Evolutionary conservation across 2,797 vertebrate genomes (phyloP).

Genomic region (Enoplosus armatus): DNA sequence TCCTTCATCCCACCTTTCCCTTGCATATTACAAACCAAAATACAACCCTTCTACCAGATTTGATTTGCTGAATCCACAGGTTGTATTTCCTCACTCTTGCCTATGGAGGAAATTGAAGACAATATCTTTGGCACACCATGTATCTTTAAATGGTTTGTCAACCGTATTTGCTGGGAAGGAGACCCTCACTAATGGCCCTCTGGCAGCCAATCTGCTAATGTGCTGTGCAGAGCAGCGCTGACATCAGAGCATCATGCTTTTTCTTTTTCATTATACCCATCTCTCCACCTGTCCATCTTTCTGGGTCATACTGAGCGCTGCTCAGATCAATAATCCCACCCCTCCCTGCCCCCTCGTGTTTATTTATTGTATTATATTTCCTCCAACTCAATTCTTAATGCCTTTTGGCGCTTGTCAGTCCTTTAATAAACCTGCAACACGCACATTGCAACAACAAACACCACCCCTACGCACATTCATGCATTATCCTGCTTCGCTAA

Average conservation of each 20-base stretch:
- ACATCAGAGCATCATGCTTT: constrained; percentile 53
- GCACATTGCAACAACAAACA: not conserved
- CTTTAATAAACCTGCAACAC: constrained; percentile 25
- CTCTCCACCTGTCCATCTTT: constrained; percentile 61
- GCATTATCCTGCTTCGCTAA: not conserved
- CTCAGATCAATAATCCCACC: constrained; percentile 58
- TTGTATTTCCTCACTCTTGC: constrained; percentile 29
- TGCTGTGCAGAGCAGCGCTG: constrained; percentile 28
- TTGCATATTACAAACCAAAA: constrained; percentile 7
- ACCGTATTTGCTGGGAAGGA: constrained; percentile 66
- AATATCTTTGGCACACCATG: constrained; percentile 37
- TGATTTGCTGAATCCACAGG: constrained; percentile 34
- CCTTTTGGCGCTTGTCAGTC: not conserved
- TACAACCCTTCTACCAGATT: not conserved
- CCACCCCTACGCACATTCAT: not conserved
- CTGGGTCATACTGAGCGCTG: constrained; percentile 24
- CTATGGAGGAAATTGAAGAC: constrained; percentile 5
- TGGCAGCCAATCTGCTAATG: constrained; percentile 63
- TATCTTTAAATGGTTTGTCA: constrained; percentile 62
- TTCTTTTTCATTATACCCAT: constrained; percentile 57
- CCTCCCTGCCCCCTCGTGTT: constrained; percentile 13
- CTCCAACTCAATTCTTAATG: constrained; percentile 1
- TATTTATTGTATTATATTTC: constrained; percentile 29
- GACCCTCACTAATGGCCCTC: constrained; percentile 61
- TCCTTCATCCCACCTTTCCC: constrained; percentile 1